A percentile compares a stretch with the other conserved stretches of the same genome.
Evolutionary conservation across 2,113 vertebrate species (phyloP).

Genomic region (Salvelinus fontinalis): DNA sequence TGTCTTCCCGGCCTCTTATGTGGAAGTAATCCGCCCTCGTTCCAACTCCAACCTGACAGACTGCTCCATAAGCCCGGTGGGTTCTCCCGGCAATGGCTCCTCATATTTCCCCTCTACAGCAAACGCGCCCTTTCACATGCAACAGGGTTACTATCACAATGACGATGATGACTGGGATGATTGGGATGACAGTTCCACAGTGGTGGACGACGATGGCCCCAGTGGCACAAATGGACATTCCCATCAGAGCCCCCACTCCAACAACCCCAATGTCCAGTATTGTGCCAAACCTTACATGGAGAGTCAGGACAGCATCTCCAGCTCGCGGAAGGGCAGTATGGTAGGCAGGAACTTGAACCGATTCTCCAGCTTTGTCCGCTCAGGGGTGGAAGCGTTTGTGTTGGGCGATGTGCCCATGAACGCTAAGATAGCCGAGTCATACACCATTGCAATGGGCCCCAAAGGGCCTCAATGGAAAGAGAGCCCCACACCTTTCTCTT

Average conservation of each 20-base stretch:
- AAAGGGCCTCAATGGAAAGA: conserved; percentile 87
- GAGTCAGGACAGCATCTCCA: conserved; percentile 92
- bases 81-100: conserved; percentile 78
- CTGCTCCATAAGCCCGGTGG: conserved; percentile 75
- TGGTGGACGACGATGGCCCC: conserved; percentile 82
- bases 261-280: conserved; percentile 80
- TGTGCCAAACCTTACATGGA: conserved; percentile 80
- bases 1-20: conserved; percentile 95
- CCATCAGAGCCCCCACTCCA: conserved; percentile 66
- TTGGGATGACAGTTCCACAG: conserved; percentile 91
- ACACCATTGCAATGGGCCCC: conserved; percentile 89
- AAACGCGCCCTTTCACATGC: conserved; percentile 68
- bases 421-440: conserved; percentile 87
- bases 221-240: conserved; percentile 86
- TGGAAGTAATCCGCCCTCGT: conserved; percentile 83
- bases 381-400: conserved; percentile 95
- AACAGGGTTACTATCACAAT: conserved; percentile 80
- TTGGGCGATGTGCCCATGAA: conserved; percentile 92
- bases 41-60: conserved; percentile 78
- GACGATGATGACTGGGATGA: conserved; percentile 91
- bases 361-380: conserved; percentile 96
- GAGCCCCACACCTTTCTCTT: conserved; percentile 86
- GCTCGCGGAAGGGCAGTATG: conserved; percentile 89
- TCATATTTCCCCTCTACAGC: conserved; percentile 61
- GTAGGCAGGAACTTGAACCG: conserved; percentile 96